Percentiles rank a stretch among this genome's conserved stretches.
phyloP scores from a whole-genome alignment of 2,113 vertebrate species.

The Hylia prasina region DNA sequence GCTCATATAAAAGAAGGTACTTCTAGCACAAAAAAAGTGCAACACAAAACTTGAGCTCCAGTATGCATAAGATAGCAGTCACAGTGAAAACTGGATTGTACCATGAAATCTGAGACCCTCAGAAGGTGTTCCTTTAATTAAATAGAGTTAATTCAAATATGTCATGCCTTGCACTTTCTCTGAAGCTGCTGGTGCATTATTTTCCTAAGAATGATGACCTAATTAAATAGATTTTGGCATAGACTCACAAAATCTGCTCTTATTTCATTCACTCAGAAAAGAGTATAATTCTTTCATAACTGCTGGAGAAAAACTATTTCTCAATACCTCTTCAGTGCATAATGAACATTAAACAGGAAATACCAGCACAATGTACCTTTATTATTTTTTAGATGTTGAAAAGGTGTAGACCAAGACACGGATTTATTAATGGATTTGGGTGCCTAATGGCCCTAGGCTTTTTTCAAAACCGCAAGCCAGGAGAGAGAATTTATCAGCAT shows the following conservation, averaged over 20 bases:
- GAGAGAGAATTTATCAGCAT: background rate
- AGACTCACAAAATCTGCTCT: constrained; percentile 31
- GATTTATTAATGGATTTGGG: background rate
- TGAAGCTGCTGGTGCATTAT: constrained; percentile 45
- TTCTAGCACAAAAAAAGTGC: background rate
- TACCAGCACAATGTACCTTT: constrained; percentile 3
- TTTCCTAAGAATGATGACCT: constrained; percentile 65
- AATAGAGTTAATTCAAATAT: constrained; percentile 62
- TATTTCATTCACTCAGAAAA: constrained; percentile 39
- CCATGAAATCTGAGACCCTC: constrained; percentile 32
- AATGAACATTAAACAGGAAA: constrained; percentile 53
- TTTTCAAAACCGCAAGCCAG: background rate
- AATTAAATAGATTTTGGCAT: constrained; percentile 68
- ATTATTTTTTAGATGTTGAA: constrained; percentile 31
- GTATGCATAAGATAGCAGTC: background rate
- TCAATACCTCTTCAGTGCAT: background rate
- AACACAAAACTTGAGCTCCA: background rate
- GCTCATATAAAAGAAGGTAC: background rate
- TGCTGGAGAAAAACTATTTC: constrained; percentile 41
- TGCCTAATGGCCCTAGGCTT: background rate
- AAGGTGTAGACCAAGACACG: background rate
- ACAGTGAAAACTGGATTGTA: background rate
- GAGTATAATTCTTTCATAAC: constrained; percentile 46
- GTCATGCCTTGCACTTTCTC: constrained; percentile 39
- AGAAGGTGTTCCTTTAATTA: constrained; percentile 59